Evolutionary conservation across 2,888 invertebrate genomes (phyloP).

Genomic region (Stenichneumon culpator): DNA sequence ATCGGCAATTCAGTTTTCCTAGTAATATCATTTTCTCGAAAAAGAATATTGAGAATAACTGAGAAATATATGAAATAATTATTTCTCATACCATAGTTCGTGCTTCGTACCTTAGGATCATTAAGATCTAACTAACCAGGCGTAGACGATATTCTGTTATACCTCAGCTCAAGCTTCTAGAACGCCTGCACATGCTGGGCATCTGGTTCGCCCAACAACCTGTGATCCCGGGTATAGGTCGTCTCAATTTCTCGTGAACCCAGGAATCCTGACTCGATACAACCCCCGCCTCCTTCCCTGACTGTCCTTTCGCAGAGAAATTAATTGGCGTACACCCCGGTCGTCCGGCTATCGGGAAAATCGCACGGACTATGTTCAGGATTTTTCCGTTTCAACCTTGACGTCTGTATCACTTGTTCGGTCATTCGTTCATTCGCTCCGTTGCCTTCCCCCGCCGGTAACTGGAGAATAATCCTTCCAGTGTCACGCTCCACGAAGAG

Average conservation of each 20-base stretch:
- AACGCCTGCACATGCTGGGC: conserved; percentile 36
- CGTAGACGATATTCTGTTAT: background rate
- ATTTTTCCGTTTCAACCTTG: conserved; percentile 40
- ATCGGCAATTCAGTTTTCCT: background rate
- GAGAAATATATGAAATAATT: background rate
- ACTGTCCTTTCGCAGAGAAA: conserved; percentile 42
- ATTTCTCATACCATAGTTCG: conserved; percentile 7
- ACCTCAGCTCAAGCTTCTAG: conserved; percentile 19
- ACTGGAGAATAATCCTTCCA: conserved; percentile 3
- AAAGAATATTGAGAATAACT: background rate
- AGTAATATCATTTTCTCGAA: background rate
- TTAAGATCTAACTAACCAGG: conserved; percentile 42
- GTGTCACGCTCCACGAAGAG: conserved; percentile 3
- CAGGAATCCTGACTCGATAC: conserved; percentile 22
- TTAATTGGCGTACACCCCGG: conserved; percentile 55
- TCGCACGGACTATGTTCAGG: background rate
- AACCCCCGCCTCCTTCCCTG: background rate
- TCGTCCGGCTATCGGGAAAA: conserved; percentile 12
- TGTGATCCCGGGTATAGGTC: conserved; percentile 23
- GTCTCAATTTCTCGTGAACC: conserved; percentile 31
- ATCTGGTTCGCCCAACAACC: conserved; percentile 14
- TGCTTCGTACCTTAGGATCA: conserved; percentile 2
- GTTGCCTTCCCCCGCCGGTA: background rate
- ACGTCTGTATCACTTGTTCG: background rate
- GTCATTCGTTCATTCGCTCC: conserved; percentile 4